Percentiles rank a stretch among this genome's conserved stretches.
These are phyloP conservation scores for Parazoanthus swiftii DNA, from an alignment of 92 coral and sea anemone species.

Conservation along the genomic window DNA sequence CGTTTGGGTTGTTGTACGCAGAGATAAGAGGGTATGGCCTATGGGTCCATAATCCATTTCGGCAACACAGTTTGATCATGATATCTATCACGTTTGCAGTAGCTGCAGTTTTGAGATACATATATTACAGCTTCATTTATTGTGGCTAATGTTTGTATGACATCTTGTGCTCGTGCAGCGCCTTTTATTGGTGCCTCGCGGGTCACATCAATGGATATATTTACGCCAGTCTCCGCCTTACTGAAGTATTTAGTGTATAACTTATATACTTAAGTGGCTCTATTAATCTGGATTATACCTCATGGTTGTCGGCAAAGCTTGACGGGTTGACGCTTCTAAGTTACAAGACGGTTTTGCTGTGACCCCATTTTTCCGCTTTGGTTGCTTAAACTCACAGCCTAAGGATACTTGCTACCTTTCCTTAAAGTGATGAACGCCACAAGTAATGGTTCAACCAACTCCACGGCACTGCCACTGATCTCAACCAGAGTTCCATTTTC, in stretches of 20 bases:
- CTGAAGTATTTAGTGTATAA: constrained; percentile 7
- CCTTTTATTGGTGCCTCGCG: neutral
- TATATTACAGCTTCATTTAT: neutral
- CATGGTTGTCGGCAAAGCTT: neutral
- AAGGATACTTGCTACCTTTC: neutral
- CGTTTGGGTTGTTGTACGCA: neutral
- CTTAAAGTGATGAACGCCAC: neutral
- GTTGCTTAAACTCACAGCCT: neutral
- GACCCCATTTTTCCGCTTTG: neutral
- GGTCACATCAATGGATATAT: neutral
- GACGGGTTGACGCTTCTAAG: neutral
- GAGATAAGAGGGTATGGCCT: too few relatives aligned
- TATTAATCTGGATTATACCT: neutral
- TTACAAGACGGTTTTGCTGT: neutral
- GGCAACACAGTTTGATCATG: too few relatives aligned
- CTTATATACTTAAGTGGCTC: neutral
- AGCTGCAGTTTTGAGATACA: neutral
- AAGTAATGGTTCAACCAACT: neutral
- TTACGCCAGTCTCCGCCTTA: constrained; percentile 14
- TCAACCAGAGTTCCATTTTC: neutral
- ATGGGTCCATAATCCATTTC: neutral
- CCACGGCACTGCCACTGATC: neutral
- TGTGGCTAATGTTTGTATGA: neutral
- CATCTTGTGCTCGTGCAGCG: neutral
- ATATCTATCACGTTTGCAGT: neutral